phyloP scores from a whole-genome alignment of 1,140 invertebrate genomes.

The Carposina sasakii region DNA sequence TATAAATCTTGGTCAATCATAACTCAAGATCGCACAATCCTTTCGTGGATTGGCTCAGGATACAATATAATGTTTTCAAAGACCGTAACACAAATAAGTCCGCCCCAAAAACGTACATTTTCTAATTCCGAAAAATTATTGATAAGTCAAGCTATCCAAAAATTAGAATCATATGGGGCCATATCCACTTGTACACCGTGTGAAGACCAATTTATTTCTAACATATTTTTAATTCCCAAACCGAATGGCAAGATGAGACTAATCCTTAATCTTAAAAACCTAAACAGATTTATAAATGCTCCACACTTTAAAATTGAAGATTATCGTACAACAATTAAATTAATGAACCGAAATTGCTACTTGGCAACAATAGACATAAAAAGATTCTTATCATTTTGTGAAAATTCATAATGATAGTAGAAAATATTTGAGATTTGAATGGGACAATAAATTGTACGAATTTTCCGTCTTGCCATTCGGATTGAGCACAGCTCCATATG shows the following conservation, averaged over 20 bases:
- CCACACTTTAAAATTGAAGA: neutral
- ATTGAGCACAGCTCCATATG: neutral
- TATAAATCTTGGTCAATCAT: slow-evolving; percentile 1
- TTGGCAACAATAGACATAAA: neutral
- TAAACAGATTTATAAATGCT: neutral
- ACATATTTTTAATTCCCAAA: neutral
- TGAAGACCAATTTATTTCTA: neutral
- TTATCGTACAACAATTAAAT: neutral
- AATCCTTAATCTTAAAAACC: neutral
- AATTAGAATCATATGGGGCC: neutral
- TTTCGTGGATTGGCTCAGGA: slow-evolving; percentile 1
- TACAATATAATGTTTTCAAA: slow-evolving; percentile 7
- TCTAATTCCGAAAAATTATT: neutral
- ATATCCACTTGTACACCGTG: neutral
- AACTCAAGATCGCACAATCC: neutral
- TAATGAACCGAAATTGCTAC: neutral
- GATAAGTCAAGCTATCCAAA: neutral
- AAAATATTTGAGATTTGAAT: neutral
- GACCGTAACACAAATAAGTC: neutral
- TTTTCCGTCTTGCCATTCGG: neutral
- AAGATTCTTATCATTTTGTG: neutral
- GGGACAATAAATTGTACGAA: neutral
- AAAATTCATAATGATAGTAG: neutral
- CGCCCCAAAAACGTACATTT: neutral
- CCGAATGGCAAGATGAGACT: slow-evolving; percentile 1